Percentiles rank a stretch among this genome's conserved stretches.
phyloP scores from a whole-genome alignment of 1,140 invertebrate genomes.

The Hylaeus volcanicus region DNA sequence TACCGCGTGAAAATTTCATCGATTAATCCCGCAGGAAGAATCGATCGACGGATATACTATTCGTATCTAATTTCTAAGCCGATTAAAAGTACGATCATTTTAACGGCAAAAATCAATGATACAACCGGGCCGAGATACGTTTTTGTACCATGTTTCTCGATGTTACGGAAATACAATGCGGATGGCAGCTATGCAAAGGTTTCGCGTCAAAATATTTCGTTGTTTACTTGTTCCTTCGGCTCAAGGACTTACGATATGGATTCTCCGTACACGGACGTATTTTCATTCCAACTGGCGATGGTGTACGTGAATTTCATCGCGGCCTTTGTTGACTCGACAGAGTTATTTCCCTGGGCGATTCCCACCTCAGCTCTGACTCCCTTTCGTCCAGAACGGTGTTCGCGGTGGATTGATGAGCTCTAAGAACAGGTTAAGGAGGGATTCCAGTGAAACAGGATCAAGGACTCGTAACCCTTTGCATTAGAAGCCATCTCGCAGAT shows the following conservation, averaged over 20 bases:
- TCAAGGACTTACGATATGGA: slow-evolving; percentile 16
- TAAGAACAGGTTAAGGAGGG: too few relatives aligned
- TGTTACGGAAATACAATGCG: neutral
- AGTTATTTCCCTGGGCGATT: slow-evolving; percentile 35
- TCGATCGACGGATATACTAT: neutral
- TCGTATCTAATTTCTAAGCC: neutral
- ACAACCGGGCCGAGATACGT: neutral
- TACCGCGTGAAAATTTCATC: neutral
- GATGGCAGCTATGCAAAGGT: neutral
- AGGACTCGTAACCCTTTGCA: too few relatives aligned
- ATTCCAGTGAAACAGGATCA: too few relatives aligned
- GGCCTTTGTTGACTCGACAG: neutral
- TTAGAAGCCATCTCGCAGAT: too few relatives aligned
- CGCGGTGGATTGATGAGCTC: too few relatives aligned
- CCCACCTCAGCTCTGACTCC: neutral
- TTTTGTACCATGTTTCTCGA: too few relatives aligned
- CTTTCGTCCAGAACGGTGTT: too few relatives aligned
- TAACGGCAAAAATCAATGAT: neutral
- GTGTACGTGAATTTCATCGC: slow-evolving; percentile 32
- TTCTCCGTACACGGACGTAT: slow-evolving; percentile 25
- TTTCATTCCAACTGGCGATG: slow-evolving; percentile 27
- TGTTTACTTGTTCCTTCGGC: neutral
- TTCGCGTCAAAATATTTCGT: neutral
- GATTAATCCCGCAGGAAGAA: neutral
- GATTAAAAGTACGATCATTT: slow-evolving; percentile 15